Evolutionary conservation across 2,113 vertebrate genomes (phyloP).

Genomic region (Rhegmatorhina hoffmannsi): DNA sequence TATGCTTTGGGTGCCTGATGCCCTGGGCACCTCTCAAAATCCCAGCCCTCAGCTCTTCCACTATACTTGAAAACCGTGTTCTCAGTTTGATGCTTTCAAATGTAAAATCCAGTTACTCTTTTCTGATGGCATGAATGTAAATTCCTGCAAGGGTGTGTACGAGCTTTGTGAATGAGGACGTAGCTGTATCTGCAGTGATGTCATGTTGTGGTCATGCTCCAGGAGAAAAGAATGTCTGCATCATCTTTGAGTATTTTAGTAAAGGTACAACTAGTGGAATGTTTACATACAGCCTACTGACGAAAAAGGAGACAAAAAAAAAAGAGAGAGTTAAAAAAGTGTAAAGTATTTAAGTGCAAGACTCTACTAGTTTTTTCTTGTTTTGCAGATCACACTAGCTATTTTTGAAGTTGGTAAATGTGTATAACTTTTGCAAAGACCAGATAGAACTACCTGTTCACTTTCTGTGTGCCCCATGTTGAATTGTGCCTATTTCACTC

Average conservation of each 20-base stretch:
- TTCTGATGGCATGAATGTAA: slow-evolving; percentile 51
- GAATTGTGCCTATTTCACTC: slow-evolving; percentile 70
- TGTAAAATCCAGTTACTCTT: not conserved
- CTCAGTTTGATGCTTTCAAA: not conserved
- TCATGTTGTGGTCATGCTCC: not conserved
- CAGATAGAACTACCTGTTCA: slow-evolving; percentile 63
- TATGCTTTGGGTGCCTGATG: not conserved
- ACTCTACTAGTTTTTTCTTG: slow-evolving; percentile 57
- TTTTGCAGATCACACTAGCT: slow-evolving; percentile 51
- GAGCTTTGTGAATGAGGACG: not conserved
- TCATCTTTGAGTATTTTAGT: slow-evolving; percentile 10
- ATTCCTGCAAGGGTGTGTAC: not conserved
- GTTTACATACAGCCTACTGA: slow-evolving; percentile 65
- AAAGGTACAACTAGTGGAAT: slow-evolving; percentile 53
- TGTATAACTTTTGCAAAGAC: slow-evolving; percentile 56
- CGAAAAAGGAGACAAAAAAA: not conserved
- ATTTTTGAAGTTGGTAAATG: slow-evolving; percentile 56
- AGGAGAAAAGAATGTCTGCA: not conserved
- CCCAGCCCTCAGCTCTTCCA: slow-evolving; percentile 18
- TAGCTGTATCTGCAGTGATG: not conserved
- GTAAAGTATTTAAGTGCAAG: slow-evolving; percentile 52
- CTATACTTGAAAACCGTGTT: slow-evolving; percentile 44
- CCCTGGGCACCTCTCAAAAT: not conserved
- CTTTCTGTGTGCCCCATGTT: slow-evolving; percentile 62
- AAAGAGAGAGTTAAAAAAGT: not conserved